Percentiles rank a stretch among this genome's conserved stretches.
Evolutionary conservation across 2,113 vertebrate genomes (phyloP).

Genomic region (Oreocharis arfaki): DNA sequence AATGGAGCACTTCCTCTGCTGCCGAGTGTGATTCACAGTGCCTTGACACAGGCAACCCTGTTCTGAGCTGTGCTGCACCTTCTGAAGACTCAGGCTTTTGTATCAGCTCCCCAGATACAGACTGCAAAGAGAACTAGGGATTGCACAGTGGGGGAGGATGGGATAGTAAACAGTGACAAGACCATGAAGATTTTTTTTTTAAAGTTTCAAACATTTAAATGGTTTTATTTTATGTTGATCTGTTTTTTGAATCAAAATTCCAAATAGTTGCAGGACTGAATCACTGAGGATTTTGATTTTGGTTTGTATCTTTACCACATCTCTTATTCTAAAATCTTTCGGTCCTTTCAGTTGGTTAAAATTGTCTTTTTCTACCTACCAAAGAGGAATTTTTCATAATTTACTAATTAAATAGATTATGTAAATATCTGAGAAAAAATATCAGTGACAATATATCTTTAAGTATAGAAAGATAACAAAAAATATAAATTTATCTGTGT

Average conservation of each 20-base stretch:
- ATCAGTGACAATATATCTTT: background rate
- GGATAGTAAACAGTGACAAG: background rate
- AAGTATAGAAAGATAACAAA: background rate
- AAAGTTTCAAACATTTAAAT: background rate
- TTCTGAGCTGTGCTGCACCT: background rate
- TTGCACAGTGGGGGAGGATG: background rate
- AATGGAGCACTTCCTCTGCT: background rate
- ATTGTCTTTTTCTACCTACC: background rate
- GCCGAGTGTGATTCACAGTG: background rate
- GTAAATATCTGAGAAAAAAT: background rate
- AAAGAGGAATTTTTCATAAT: background rate
- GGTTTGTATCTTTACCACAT: background rate
- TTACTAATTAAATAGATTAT: background rate
- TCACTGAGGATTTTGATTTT: background rate
- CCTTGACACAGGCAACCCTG: background rate
- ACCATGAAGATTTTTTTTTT: background rate
- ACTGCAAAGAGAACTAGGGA: background rate
- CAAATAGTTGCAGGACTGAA: background rate
- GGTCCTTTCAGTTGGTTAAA: background rate
- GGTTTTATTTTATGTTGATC: background rate
- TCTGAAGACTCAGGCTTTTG: background rate
- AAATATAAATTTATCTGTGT: background rate
- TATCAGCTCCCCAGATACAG: accelerated
- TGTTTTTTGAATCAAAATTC: background rate
- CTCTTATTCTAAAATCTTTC: background rate